These are phyloP conservation scores for Coturnix japonica DNA, from an alignment of 2,113 vertebrate genomes.

Conservation along the genomic window DNA sequence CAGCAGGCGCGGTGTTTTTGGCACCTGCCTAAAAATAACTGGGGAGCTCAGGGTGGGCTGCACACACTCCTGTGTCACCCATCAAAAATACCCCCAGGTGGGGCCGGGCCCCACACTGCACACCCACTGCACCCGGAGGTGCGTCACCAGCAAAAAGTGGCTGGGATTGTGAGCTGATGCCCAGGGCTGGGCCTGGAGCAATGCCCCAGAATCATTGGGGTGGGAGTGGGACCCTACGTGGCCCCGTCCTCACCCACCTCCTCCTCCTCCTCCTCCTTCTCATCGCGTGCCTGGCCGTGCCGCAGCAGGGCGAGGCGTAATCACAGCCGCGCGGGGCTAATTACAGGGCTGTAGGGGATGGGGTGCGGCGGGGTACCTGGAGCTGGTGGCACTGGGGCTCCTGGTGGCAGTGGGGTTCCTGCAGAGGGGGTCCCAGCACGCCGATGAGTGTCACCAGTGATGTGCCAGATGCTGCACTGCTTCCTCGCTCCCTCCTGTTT, in stretches of 20 bases:
- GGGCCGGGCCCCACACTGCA: constrained; percentile 4
- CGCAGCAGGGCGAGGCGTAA: constrained; percentile 52
- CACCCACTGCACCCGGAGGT: neutral
- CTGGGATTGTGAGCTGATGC: neutral
- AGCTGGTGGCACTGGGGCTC: accelerated
- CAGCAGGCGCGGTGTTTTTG: neutral
- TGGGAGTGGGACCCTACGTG: neutral
- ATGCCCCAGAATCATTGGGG: accelerated
- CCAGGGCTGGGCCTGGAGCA: neutral
- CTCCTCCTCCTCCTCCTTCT: neutral
- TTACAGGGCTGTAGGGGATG: constrained; percentile 31
- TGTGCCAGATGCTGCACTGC: neutral
- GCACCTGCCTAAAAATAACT: constrained; percentile 66
- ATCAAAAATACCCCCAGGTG: constrained; percentile 41
- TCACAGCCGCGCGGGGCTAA: constrained; percentile 16
- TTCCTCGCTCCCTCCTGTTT: constrained; percentile 15
- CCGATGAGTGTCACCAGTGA: accelerated
- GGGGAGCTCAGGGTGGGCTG: constrained; percentile 33
- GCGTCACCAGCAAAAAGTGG: neutral
- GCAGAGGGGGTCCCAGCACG: accelerated
- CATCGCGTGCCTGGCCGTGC: neutral
- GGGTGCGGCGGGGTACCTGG: neutral
- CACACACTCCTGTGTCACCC: neutral
- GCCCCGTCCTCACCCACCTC: neutral
- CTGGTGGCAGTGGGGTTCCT: no score